Base-by-base conservation (phyloP, 2,888 invertebrate species). In the Meganola albula region DNA sequence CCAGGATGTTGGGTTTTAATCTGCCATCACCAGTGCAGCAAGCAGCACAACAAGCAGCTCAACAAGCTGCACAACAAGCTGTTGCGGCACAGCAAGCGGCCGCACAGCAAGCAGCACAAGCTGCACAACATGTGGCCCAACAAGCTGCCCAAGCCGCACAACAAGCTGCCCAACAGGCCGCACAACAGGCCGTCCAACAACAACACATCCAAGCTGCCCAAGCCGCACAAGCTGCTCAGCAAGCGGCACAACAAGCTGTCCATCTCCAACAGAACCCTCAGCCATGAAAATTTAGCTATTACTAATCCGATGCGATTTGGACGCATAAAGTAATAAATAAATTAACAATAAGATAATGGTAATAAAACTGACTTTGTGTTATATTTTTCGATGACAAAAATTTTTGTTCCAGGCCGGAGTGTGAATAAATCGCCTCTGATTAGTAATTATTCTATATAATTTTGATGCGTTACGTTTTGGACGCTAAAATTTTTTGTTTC, bases 241-340 rank as follows among this genome's bases (percentile, higher is more conserved):
- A 83, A 46, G 84, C 85, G 2, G 82, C 83, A 1, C 85, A 85
- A 34, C 83, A 84, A 65, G 89, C 88, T 53, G 88, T 89, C 52
- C 78, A 85, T 56, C 73, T 85, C 34, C 80, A 90, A 66, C 73
- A 87, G 56, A 86, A 85, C 58, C 83, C 87, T 58, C 90, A 90
- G 65, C 88, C 93, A 90, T 93, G 93, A 93, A 92, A 91, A 83
- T 92, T 92, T 85, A 91, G 88, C 87, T 92, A 91, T 88, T 92
- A 92, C 92, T 92, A 91, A 92, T 83, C 82, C 71, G 80, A 85
- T 53, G 78, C 80, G 79, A 82, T 85, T 83, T 82, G 78, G 48
- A 59, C 58, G 40, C 47, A 52, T n/a, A 53, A 48, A 60, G 55
- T 51, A 51, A 53, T 60, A 63, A 53, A 45, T 53, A 58, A 57